phyloP scores from a whole-genome alignment of 1,140 invertebrate genomes.

The Pollicipes pollicipes region DNA sequence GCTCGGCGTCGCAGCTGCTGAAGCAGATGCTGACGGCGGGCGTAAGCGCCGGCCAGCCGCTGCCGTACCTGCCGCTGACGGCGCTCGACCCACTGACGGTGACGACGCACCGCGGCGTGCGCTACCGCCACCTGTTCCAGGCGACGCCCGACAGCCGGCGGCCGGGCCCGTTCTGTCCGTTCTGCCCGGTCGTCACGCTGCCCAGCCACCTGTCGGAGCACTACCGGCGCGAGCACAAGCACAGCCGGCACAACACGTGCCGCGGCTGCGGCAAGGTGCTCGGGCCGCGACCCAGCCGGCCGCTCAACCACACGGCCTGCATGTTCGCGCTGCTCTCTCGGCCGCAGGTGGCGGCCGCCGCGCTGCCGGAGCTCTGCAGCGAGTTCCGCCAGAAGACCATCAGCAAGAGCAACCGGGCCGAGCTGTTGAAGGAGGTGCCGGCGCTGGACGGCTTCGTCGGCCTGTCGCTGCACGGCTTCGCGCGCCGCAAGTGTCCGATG shows the following conservation, averaged over 20 bases:
- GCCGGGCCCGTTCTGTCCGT: background rate
- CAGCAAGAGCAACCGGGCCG: background rate
- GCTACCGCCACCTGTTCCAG: background rate
- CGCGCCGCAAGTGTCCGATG: background rate
- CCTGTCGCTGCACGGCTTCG: background rate
- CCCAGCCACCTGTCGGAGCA: background rate
- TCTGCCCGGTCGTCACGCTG: background rate
- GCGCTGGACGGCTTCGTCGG: background rate
- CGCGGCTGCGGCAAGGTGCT: background rate
- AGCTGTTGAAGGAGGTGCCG: background rate
- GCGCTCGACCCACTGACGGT: background rate
- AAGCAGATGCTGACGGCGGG: background rate
- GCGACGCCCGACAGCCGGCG: background rate
- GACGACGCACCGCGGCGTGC: background rate
- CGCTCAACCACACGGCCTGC: background rate
- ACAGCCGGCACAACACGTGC: background rate
- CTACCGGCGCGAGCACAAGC: background rate
- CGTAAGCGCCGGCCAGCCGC: no score
- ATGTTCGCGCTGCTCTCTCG: background rate
- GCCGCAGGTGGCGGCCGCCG: background rate
- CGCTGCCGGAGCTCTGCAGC: background rate
- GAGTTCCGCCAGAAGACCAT: background rate
- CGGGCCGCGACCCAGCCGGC: background rate
- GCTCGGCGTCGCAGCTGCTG: no score
- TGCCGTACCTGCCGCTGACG: background rate